Percentiles rank a stretch among this genome's conserved stretches.
phyloP scores from a whole-genome alignment of 2,113 vertebrate genomes.

The Dissostichus mawsoni region DNA sequence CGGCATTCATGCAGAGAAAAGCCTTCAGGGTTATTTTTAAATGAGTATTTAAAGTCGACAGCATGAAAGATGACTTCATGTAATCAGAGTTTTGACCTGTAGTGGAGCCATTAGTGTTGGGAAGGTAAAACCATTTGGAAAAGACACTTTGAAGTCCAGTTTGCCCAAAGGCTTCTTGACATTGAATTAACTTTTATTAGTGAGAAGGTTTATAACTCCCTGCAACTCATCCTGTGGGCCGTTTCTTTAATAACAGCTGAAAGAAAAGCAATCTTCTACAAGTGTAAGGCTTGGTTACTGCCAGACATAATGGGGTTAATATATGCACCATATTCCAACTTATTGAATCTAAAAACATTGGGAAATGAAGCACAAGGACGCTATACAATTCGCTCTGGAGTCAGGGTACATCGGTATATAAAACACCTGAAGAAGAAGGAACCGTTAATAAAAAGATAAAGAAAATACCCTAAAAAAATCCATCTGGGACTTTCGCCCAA shows the following conservation, averaged over 20 bases:
- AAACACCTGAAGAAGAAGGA: not conserved
- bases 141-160: not conserved
- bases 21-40: constrained; percentile 30
- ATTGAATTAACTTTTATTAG: not conserved
- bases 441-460: not conserved
- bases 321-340: not conserved
- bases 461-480: not conserved
- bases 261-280: not conserved
- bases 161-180: too few relatives aligned
- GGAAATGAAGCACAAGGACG: not conserved
- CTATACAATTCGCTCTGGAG: not conserved
- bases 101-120: not conserved
- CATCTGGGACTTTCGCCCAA: not conserved
- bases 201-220: not conserved
- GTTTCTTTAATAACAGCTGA: not conserved
- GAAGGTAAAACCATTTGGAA: not conserved
- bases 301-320: not conserved
- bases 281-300: not conserved
- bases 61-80: constrained; percentile 28
- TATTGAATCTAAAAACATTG: not conserved
- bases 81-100: constrained; percentile 16
- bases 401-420: not conserved
- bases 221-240: not conserved
- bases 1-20: not conserved
- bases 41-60: constrained; percentile 13